phyloP scores from a whole-genome alignment of 1,140 invertebrate genomes.

The Apolygus lucorum region DNA sequence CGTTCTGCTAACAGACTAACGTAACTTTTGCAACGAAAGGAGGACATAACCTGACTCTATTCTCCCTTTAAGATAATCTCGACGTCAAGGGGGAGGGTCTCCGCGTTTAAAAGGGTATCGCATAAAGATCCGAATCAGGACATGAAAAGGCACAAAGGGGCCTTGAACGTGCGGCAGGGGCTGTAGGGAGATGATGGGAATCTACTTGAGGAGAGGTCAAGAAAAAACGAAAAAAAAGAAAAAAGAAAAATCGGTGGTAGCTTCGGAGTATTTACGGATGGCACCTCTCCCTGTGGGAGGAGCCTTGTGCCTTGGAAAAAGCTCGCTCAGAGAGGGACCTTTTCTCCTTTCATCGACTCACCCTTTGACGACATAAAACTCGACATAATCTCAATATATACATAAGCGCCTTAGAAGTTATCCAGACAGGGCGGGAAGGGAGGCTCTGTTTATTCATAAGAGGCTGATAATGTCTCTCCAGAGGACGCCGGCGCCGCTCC shows the following conservation, averaged over 20 bases:
- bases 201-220: background rate
- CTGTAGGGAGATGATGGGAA: background rate
- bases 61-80: too few species aligned
- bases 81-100: background rate
- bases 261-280: background rate
- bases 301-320: background rate
- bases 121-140: background rate
- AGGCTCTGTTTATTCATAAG: constrained; percentile 12
- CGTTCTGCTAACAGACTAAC: too few species aligned
- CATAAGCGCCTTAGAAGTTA: constrained; percentile 10
- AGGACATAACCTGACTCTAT: too few species aligned
- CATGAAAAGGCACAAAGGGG: background rate
- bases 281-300: background rate
- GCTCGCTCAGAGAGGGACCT: background rate
- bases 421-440: too few species aligned
- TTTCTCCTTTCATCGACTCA: background rate
- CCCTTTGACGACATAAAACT: background rate
- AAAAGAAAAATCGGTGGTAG: too few species aligned
- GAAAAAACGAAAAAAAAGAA: background rate
- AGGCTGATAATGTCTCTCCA: constrained; percentile 5
- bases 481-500: too few species aligned
- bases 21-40: too few species aligned
- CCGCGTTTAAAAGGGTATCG: constrained; percentile 2
- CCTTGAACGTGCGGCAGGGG: background rate
- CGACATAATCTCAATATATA: constrained; percentile 1